phyloP scores from a whole-genome alignment of 2,888 invertebrate species.

The Agrilus biguttatus region DNA sequence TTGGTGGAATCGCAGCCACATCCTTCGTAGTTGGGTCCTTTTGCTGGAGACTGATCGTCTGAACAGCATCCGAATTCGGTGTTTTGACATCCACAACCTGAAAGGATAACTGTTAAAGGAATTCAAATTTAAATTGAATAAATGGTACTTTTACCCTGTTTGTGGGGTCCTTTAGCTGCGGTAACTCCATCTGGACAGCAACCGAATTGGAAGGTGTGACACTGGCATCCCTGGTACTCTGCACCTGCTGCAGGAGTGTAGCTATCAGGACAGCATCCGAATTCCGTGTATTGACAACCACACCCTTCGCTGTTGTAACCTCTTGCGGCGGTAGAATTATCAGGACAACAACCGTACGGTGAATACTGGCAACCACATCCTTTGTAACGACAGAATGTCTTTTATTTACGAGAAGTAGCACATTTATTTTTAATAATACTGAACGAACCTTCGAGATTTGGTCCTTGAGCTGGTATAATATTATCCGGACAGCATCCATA shows the following conservation, averaged over 20 bases:
- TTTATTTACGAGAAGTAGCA: not conserved
- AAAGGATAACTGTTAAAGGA: constrained; percentile 9
- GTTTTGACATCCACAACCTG: constrained; percentile 65
- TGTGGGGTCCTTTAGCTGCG: constrained; percentile 55
- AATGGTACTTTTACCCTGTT: constrained; percentile 35
- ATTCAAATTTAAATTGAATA: not conserved
- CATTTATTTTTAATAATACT: not conserved
- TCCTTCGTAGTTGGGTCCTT: constrained; percentile 59
- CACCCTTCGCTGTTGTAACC: constrained; percentile 73
- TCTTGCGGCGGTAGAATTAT: constrained; percentile 60
- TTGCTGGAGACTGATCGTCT: constrained; percentile 67
- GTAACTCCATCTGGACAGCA: constrained; percentile 79
- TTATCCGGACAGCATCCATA: constrained; percentile 91
- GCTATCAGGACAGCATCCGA: constrained; percentile 79
- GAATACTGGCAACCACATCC: constrained; percentile 69
- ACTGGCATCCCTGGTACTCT: constrained; percentile 68
- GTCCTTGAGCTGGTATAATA: constrained; percentile 65
- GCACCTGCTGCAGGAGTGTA: constrained; percentile 62
- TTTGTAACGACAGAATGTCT: constrained; percentile 10
- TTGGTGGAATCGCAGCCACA: constrained; percentile 69
- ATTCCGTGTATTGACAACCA: constrained; percentile 55
- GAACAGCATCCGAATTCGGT: constrained; percentile 72
- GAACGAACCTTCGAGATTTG: constrained; percentile 45
- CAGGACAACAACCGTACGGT: constrained; percentile 75
- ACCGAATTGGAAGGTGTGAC: constrained; percentile 76